Evolutionary conservation across 2,888 invertebrate genomes (phyloP).

Genomic region (Ophion obscuratus): DNA sequence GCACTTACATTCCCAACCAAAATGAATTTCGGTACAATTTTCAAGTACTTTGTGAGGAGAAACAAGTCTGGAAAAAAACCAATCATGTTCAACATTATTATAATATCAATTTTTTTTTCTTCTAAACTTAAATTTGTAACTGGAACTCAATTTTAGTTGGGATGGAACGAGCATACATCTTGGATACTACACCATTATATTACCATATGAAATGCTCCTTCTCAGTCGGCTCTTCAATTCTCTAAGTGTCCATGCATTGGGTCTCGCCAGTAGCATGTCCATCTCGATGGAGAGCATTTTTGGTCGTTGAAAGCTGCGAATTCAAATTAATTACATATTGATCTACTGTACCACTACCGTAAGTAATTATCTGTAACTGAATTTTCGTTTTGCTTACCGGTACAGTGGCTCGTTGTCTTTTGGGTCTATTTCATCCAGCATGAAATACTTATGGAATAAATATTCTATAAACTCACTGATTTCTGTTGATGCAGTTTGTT

Average conservation of each 20-base stretch:
- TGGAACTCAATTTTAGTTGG: constrained; percentile 1
- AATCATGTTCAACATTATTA: constrained; percentile 6
- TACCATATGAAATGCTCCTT: constrained; percentile 5
- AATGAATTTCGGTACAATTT: not conserved
- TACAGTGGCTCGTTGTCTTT: not conserved
- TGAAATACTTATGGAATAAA: constrained; percentile 5
- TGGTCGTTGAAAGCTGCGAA: constrained; percentile 2
- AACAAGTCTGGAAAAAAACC: constrained; percentile 15
- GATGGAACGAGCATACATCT: too few relatives aligned
- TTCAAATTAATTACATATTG: constrained; percentile 3
- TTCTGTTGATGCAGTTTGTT: not conserved
- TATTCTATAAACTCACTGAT: not conserved
- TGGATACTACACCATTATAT: not conserved
- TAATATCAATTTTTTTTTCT: not conserved
- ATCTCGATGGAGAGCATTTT: not conserved
- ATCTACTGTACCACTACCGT: constrained; percentile 16
- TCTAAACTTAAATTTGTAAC: not conserved
- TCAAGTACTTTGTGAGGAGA: constrained; percentile 3
- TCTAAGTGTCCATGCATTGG: not conserved
- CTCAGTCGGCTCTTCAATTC: constrained; percentile 1
- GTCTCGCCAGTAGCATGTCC: constrained; percentile 5
- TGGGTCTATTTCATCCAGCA: not conserved
- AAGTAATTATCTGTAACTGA: not conserved
- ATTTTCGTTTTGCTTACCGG: too few relatives aligned
- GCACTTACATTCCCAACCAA: too few relatives aligned